Evolutionary conservation across 1,140 invertebrate species (phyloP).

Genomic region (Diachasmimorpha longicaudata): DNA sequence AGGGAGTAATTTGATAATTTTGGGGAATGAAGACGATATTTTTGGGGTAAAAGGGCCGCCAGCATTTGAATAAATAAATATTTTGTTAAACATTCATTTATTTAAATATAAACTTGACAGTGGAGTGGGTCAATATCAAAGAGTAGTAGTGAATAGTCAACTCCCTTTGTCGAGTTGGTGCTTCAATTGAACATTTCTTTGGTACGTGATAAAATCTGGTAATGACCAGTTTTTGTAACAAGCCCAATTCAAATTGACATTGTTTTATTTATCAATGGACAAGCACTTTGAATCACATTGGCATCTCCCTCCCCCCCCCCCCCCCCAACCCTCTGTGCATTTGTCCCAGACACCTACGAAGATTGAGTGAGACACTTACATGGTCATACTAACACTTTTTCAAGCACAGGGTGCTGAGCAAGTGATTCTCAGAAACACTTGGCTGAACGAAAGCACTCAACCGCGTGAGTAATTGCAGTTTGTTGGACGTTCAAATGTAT

Average conservation of each 20-base stretch:
- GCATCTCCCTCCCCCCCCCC: too few species aligned
- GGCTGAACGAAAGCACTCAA: background rate
- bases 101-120: too few species aligned
- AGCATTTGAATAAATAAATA: too few species aligned
- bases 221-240: background rate
- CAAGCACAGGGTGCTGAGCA: background rate
- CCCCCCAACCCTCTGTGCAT: too few species aligned
- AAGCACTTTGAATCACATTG: background rate
- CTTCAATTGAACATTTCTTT: background rate
- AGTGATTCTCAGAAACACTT: constrained; percentile 4
- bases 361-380: background rate
- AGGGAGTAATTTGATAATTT: too few species aligned
- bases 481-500: background rate
- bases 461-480: background rate
- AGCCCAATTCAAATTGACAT: background rate
- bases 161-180: too few species aligned
- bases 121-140: too few species aligned
- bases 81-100: too few species aligned
- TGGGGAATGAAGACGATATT: too few species aligned
- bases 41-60: too few species aligned
- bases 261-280: background rate
- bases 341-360: background rate
- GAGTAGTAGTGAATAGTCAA: too few species aligned
- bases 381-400: background rate
- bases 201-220: background rate